Evolutionary conservation across 2,888 invertebrate species (phyloP).

Genomic region (Oxyteleia sp.): DNA sequence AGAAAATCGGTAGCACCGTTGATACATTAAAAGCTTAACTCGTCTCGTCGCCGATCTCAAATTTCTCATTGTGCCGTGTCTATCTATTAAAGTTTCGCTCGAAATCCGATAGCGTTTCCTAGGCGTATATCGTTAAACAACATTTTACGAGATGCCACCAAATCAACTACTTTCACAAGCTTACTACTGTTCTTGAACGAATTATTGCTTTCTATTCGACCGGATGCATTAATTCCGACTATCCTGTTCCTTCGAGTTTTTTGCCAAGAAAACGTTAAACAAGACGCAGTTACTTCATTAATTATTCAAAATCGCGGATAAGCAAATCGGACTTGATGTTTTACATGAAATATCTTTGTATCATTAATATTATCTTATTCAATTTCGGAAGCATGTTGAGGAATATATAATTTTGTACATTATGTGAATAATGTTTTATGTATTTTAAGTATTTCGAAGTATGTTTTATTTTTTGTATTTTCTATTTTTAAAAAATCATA

Average conservation of each 20-base stretch:
- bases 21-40: constrained; percentile 72
- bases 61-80: constrained; percentile 70
- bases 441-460: too few species aligned
- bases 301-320: constrained; percentile 19
- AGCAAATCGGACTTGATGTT: constrained; percentile 29
- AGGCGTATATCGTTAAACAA: constrained; percentile 36
- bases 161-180: constrained; percentile 58
- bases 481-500: too few species aligned
- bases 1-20: constrained; percentile 73
- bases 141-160: constrained; percentile 58
- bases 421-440: too few species aligned
- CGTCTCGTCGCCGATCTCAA: constrained; percentile 73
- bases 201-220: constrained; percentile 52
- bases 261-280: constrained; percentile 20
- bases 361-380: background rate
- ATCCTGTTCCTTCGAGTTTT: constrained; percentile 8
- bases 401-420: too few species aligned
- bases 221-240: constrained; percentile 52
- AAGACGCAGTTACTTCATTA: constrained; percentile 9
- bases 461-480: too few species aligned
- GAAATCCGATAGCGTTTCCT: constrained; percentile 65
- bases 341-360: background rate
- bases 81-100: constrained; percentile 62
- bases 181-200: constrained; percentile 41
- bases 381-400: too few species aligned